Evolutionary conservation across 1,140 invertebrate species (phyloP).

Genomic region (Drosophila ambigua): DNA sequence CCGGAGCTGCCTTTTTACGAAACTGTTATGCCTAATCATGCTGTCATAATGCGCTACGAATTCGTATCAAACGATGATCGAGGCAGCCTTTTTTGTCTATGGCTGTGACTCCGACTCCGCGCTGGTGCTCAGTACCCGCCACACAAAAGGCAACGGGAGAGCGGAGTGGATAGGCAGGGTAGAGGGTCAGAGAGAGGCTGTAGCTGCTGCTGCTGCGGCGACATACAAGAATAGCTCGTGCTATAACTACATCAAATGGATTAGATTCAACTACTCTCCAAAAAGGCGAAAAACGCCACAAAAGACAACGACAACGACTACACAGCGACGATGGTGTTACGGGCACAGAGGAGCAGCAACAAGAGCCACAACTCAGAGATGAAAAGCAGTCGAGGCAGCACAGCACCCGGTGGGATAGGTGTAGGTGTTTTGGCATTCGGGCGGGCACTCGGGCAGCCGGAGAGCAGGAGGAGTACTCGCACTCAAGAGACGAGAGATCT

Average conservation of each 20-base stretch:
- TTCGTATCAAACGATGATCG: slow-evolving; percentile 83
- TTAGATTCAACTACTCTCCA: slow-evolving; percentile 82
- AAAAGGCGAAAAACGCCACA: slow-evolving; percentile 78
- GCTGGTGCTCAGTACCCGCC: not conserved
- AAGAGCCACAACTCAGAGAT: slow-evolving; percentile 13
- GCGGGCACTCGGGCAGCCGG: slow-evolving; percentile 20
- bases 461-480: slow-evolving; percentile 22
- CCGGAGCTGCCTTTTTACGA: slow-evolving; percentile 61
- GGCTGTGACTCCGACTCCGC: slow-evolving; percentile 29
- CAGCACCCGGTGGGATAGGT: slow-evolving; percentile 45
- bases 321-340: slow-evolving; percentile 46
- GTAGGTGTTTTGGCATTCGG: slow-evolving; percentile 78
- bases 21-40: slow-evolving; percentile 84
- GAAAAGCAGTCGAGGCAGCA: slow-evolving; percentile 44
- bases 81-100: slow-evolving; percentile 74
- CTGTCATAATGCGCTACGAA: slow-evolving; percentile 84
- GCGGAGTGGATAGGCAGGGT: slow-evolving; percentile 2
- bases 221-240: slow-evolving; percentile 81
- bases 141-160: not conserved
- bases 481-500: slow-evolving; percentile 28
- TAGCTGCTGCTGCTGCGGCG: slow-evolving; percentile 35
- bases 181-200: not conserved
- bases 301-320: slow-evolving; percentile 57
- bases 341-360: slow-evolving; percentile 28
- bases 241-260: slow-evolving; percentile 83